Evolutionary conservation across 1,140 invertebrate genomes (phyloP), one percentile per base, ranked within the genome.

Genomic region (Nymphalis io): DNA sequence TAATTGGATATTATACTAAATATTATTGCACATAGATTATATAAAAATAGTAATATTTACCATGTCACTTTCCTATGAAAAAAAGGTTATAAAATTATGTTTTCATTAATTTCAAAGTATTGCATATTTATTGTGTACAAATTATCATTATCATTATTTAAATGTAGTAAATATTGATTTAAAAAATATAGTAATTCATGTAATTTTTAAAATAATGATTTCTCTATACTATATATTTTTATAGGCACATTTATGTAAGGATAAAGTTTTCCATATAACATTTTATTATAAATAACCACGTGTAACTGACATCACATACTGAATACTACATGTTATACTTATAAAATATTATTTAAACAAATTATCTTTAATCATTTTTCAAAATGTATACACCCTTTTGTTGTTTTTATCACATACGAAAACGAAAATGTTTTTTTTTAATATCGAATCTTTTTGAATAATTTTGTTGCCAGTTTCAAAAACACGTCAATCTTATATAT

Each of bases 11-110:
- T 18, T 38, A 57, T 44, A 42, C 23, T 68, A 58, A 55, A 62
- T 61, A 67, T 73, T 70, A 74, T 74, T 74, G 72, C 72, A 74
- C 72, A 68, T 59, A 67, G 18, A 60, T 67, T 40, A 65, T 57
- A 57, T 60, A 23, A 40, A 21, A 33, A 58, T 27, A 40, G 38
- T 38, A 15, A 40, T 33, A 33, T 44, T 60, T 18, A 40, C 57
- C 44, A 57, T 33, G 27, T 39, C 39, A 65, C 5, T 42, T 42
- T 20, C 21, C 33, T 23, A 42, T 42, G 21, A 42, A 55, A 57
- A 1, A 33, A 33, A 33, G 4, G 10, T 33, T 33, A 33, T 0
- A 33, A 33, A 8, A 8, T 33, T 33, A 8, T 33, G 27, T 33
- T 33, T 8, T 33, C 10, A 33, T 33, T 33, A 8, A 8, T 2